Evolutionary conservation across 2,888 invertebrate genomes (phyloP), one percentile per base, ranked within the genome.

Genomic region (Hoplodrina ambigua): DNA sequence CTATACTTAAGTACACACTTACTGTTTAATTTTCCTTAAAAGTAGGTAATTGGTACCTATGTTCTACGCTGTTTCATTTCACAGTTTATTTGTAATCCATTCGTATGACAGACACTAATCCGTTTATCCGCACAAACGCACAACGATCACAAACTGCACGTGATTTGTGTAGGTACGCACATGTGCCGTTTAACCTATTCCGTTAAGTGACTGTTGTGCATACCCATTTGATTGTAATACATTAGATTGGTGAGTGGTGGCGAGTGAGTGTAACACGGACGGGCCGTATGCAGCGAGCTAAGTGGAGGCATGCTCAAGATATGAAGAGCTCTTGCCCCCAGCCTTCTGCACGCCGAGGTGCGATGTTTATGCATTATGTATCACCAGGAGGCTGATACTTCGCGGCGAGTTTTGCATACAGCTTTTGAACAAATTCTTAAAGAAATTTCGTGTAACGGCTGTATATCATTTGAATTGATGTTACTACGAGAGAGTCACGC

Each of bases 341-440:
- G 85, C 84, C 84, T 87, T 85, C 83, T 89, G 86, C 85, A 87
- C 87, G 72, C 67, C 69, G 69, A 87, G 86, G 86, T 86, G 87
- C 83, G 84, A 88, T 90, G 89, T 89, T 89, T 88, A 91, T 93
- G 90, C 92, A 92, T 92, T 89, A 89, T 86, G 87, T 86, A 87
- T 85, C 83, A 75, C 81, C 69, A 66, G 76, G 72, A 81, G 84
- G 82, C 85, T 86, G 85, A 86, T 87, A 85, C 86, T 86, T 82
- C 75, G 76, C 72, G 57, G 82, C 68, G 66, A 84, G 81, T 85
- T 85, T 87, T 86, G 76, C 86, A 88, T 87, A 85, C 80, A 85
- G 75, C 80, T 82, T 85, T 85, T 83, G 75, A 79, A 76, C 80
- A 84, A 82, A 81, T 79, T 83, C 75, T 78, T 77, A 55, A 75